phyloP scores from a whole-genome alignment of 2,113 vertebrate species.

The Melanotaenia duboulayi region DNA sequence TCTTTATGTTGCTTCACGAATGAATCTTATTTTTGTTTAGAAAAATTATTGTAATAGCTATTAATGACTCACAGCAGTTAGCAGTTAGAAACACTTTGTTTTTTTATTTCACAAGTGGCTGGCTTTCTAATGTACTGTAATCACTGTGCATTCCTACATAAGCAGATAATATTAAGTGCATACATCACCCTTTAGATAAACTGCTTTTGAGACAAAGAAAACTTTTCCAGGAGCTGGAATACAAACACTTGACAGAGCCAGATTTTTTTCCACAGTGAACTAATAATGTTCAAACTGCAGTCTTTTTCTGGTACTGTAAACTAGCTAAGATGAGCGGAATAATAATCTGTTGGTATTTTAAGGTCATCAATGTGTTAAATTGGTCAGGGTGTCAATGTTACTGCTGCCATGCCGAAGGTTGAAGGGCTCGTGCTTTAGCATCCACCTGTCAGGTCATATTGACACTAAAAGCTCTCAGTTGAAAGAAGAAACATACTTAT shows the following conservation, averaged over 20 bases:
- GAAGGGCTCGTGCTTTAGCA: not conserved
- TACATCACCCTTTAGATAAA: not conserved
- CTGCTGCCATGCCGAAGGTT: too few relatives aligned
- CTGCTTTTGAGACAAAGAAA: not conserved
- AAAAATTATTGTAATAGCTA: too few relatives aligned
- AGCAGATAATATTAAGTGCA: not conserved
- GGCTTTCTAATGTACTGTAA: too few relatives aligned
- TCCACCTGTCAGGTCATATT: not conserved
- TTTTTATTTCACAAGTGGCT: too few relatives aligned
- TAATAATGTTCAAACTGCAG: not conserved
- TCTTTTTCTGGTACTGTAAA: not conserved
- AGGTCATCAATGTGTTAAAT: not conserved
- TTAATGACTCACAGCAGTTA: too few relatives aligned
- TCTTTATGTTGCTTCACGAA: too few relatives aligned
- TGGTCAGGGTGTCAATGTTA: not conserved
- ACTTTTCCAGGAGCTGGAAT: not conserved
- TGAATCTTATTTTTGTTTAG: too few relatives aligned
- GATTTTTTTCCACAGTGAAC: not conserved
- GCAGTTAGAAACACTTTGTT: too few relatives aligned
- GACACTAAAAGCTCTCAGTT: constrained; percentile 15
- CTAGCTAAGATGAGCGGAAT: not conserved
- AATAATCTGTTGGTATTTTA: not conserved
- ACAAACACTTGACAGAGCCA: not conserved
- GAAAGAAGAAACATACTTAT: not conserved
- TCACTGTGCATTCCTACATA: not conserved